These are phyloP conservation scores for Dinothrombium tinctorium DNA, from an alignment of 1,140 invertebrate species.

Conservation along the genomic window DNA sequence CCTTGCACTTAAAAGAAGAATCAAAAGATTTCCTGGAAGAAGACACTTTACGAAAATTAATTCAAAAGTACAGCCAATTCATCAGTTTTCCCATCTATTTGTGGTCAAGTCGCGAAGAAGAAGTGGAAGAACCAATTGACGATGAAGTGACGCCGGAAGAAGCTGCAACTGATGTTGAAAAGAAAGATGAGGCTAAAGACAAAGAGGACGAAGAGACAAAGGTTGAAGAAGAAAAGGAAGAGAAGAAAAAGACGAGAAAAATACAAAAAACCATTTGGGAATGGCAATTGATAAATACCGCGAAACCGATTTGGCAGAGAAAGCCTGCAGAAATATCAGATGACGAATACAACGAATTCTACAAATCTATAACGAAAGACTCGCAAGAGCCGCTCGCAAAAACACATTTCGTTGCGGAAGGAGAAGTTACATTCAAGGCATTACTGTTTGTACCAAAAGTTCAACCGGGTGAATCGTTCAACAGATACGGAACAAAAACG, in stretches of 20 bases:
- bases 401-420: conserved; percentile 95
- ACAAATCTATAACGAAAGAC: conserved; percentile 93
- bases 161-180: conserved; percentile 46
- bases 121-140: conserved; percentile 4
- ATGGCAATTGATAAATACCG: conserved; percentile 79
- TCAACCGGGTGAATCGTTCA: conserved; percentile 89
- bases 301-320: conserved; percentile 94
- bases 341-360: conserved; percentile 97
- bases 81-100: conserved; percentile 97
- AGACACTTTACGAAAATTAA: conserved; percentile 76
- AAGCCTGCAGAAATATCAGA: conserved; percentile 91
- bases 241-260: conserved; percentile 77
- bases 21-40: conserved; percentile 77
- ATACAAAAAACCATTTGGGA: conserved; percentile 93
- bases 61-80: conserved; percentile 98
- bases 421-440: conserved; percentile 88
- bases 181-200: conserved; percentile 30
- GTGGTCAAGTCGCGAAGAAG: conserved; percentile 69
- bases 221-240: conserved; percentile 48
- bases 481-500: conserved; percentile 98
- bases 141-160: conserved; percentile 85
- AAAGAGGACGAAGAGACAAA: conserved; percentile 53
- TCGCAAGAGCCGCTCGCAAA: conserved; percentile 96
- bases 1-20: conserved; percentile 72
- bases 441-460: conserved; percentile 78